Conservation (phyloP, 2,888 invertebrate genomes). For the Cantharis flavilabris region DNA sequence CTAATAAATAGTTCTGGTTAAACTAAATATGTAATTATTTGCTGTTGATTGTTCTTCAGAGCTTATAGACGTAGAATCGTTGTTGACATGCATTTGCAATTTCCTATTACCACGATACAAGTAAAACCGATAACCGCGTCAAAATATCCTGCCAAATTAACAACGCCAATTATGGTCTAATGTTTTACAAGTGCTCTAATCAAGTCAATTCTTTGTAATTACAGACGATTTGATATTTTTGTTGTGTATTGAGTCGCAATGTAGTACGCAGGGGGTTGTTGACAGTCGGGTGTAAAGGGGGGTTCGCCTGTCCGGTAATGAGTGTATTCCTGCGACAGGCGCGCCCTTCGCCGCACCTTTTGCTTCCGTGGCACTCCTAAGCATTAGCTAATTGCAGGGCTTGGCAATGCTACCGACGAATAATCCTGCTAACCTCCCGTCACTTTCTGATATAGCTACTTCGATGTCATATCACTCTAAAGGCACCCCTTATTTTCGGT, state of each 20-base stretch:
- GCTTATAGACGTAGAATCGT: neutral
- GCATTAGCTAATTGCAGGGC: conserved; percentile 48
- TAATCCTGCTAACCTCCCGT: conserved; percentile 41
- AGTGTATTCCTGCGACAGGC: conserved; percentile 35
- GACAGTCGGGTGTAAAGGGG: conserved; percentile 19
- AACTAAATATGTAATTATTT: neutral
- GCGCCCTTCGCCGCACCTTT: conserved; percentile 33
- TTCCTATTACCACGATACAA: conserved; percentile 2
- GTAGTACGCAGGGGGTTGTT: conserved; percentile 17
- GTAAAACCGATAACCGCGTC: conserved; percentile 10
- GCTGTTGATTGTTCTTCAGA: neutral
- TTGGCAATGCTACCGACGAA: conserved; percentile 40
- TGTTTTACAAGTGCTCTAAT: neutral
- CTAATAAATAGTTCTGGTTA: neutral
- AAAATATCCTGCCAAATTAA: conserved; percentile 6
- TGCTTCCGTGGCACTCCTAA: conserved; percentile 42
- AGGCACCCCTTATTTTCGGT: conserved; percentile 9
- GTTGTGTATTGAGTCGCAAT: conserved; percentile 4
- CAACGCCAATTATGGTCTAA: neutral
- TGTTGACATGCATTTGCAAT: neutral
- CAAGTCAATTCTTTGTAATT: neutral
- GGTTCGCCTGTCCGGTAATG: conserved; percentile 33
- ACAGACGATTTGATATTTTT: conserved; percentile 4
- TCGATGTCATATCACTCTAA: conserved; percentile 30
- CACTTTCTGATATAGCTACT: conserved; percentile 35